Evolutionary conservation across 2,113 vertebrate genomes (phyloP), one percentile per base, ranked within the genome.

Genomic region (Dascyllus trimaculatus): DNA sequence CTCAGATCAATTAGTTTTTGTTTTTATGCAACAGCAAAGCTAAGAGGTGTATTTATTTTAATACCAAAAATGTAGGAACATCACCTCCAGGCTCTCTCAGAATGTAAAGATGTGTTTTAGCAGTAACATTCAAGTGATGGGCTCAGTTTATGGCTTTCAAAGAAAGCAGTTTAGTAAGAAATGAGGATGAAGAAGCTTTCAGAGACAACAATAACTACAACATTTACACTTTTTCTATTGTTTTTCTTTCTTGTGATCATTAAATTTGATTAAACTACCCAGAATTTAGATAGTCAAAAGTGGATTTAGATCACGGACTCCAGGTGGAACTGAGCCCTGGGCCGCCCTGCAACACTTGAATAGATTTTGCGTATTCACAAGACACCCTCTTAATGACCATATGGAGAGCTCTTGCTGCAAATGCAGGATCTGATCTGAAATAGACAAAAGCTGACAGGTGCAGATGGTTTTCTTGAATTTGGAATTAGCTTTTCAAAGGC

Each of bases 401-500:
- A 10, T 59, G 76, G 73, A 87, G 68, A 75, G 45, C 29, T 78
- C 67, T 61, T 60, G 46, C 53, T 64, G 21, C 40, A 61, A 74
- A 81, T 61, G 57, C 51, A 25, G 62, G 53, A 71, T 80, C 64
- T 67, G 61, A 81, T 80, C 4, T 25, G 53, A 76, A 78, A 71
- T 15, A 22, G 70, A 88, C 72, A 84, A 89, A 84, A 75, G 67
- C 78, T 72, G 84, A 71, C 75, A 88, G 81, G 78, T 88, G 84
- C 89, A 89, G 78, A 79, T 72, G 78, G 17, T 63, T 82, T 85
- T 73, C 43, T 72, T 84, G 61, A 84, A 87, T 91, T 57, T 73
- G 14, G 35, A 87, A 81, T 78, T 1, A 76, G 75, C 18, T 71
- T 74, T 79, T 84, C 61, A 84, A 66, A 84, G 32, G 61, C 61